Base-by-base conservation (phyloP, 2,797 vertebrate genomes). In the Fistularia commersonii region DNA sequence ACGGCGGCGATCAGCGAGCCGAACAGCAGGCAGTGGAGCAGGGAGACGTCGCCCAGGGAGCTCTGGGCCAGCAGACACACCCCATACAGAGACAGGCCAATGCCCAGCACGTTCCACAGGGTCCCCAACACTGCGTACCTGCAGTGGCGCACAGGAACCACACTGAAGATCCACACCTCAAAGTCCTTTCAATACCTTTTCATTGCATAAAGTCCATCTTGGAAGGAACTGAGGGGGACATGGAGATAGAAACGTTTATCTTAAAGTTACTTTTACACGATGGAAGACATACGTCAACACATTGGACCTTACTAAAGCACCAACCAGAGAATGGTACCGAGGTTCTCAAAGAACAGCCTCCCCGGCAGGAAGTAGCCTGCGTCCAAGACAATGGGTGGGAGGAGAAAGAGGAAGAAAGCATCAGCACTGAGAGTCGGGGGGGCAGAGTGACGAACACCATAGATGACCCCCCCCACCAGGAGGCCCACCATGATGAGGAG, bases 331-430 rank as follows among this genome's bases (percentile, higher is more conserved):
- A 93, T 93, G 39, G 91, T 92, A 14, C 91, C 91, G 0, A 93
- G 86, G 77, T 94, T 95, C 78, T 93, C 90, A 39, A 92, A 94
- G 53, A 93, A 93, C 3, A 90, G 88, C 23, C 83, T 80, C 47
- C 89, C 92, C 1, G 92, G 92, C 86, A 96, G 90, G 79, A 95
- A 94, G 60, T 95, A 95, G 1, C 91, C 90, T 0, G 93, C 91
- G 0, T 93, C 93, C 13, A 95, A 65, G 50, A 94, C 91, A 0
- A 94, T 93, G 44, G 91, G 92, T 1, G 92, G 92, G 53, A 93
- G 85, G 43, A 96, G 86, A 68, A 93, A 95, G 47, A 92, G 88
- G 80, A 96, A 95, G 65, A 95, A 94, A 55, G 90, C 86, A 10
- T 94, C 87, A 0, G 88, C 91, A 34, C 89, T 90, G 80, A 93